Base-by-base conservation (phyloP, 2,797 vertebrate species). In the Oryzias dopingdopingensis region DNA sequence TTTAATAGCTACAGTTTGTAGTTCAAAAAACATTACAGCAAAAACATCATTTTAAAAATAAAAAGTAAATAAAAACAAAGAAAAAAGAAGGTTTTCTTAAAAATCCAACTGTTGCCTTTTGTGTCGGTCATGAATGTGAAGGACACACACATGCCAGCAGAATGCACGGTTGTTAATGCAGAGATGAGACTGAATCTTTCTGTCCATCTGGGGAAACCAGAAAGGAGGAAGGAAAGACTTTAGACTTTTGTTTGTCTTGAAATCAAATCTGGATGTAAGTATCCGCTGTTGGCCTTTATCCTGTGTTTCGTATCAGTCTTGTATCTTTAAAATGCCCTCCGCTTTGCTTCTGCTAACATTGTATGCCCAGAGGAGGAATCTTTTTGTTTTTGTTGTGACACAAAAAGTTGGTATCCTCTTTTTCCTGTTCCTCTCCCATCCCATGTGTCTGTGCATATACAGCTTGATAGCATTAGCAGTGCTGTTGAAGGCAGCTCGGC, bases 241-340 rank as follows among this genome's bases (percentile, higher is more conserved):
- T 50, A 81, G 78, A 80, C 78, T 67, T 70, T 55, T 67, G 73
- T 74, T 84, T 86, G 86, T 77, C 78, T 76, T 53, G 42, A 72
- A 81, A 81, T 85, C 75, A 78, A 79, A 81, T 80, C 64, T 56
- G 60, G 76, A 70, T 26, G 22, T 55, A 67, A 56, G 72, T 66
- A 56, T 79, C 74, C 52, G 76, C 68, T 72, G 66, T 71, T 69
- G 56, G 63, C 52, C 60, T 65, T 60, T 32, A 32, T 32, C 29
- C 29, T 22, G 51, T 67, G 58, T 68, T 81, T 68, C 65, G 57
- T 65, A 57, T 76, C 61, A 42, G 59, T 58, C 45, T 65, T 32
- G 72, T 65, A 65, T 62, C 59, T 59, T 47, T 63, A 48, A 51
- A 52, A 59, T 42, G 42, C 49, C 50, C 41, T 50, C 49, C 64